Conservation (phyloP, 2,888 invertebrate genomes). For the Periphyllus acericola region DNA sequence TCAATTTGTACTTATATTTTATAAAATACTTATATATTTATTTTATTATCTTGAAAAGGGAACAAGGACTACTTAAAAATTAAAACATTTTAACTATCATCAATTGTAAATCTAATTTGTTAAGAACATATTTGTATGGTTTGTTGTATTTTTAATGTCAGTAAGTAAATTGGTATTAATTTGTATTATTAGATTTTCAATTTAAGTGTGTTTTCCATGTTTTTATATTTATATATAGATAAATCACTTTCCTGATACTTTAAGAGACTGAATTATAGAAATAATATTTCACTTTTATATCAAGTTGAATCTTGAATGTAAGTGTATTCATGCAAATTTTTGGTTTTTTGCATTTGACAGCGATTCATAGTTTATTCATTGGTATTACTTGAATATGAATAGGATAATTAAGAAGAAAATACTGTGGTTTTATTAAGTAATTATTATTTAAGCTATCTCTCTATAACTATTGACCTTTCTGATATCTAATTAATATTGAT, state of each 20-base stretch:
- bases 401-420: background rate
- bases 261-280: conserved; percentile 30
- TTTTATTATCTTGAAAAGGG: background rate
- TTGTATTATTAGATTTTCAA: background rate
- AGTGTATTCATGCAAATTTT: background rate
- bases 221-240: background rate
- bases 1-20: background rate
- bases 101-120: background rate
- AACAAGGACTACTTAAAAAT: background rate
- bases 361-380: conserved; percentile 13
- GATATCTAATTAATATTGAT: background rate
- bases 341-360: background rate
- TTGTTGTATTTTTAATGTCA: background rate
- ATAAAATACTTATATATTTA: background rate
- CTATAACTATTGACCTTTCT: background rate
- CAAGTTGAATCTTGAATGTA: background rate
- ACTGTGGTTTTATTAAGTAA: background rate
- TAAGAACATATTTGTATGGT: background rate
- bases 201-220: background rate
- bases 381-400: conserved; percentile 17
- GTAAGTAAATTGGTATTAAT: conserved; percentile 16
- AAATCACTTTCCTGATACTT: background rate
- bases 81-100: background rate
- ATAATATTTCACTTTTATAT: conserved; percentile 17
- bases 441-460: background rate